Evolutionary conservation across 2,888 invertebrate species (phyloP).

Genomic region (Mycogona germanica): DNA sequence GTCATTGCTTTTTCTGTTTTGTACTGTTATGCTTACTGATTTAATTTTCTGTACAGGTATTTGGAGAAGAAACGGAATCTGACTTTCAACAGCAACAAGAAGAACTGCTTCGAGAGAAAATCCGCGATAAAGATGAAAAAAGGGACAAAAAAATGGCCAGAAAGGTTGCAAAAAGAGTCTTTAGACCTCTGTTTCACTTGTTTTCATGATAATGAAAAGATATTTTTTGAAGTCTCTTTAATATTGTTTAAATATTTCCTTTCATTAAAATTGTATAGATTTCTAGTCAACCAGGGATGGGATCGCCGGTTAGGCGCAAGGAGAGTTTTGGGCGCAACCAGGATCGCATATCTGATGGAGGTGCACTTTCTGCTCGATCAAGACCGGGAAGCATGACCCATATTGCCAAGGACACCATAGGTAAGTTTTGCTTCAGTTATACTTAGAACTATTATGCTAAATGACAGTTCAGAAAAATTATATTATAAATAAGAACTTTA

Average conservation of each 20-base stretch:
- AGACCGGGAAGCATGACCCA: constrained; percentile 21
- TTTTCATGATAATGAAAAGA: no score
- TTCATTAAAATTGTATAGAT: constrained; percentile 9
- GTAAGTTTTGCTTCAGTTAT: constrained; percentile 16
- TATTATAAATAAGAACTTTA: constrained; percentile 39
- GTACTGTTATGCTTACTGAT: background rate
- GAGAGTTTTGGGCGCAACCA: constrained; percentile 54
- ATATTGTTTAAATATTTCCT: constrained; percentile 1
- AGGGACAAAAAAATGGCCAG: constrained; percentile 36
- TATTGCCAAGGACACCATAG: constrained; percentile 18
- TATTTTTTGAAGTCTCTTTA: background rate
- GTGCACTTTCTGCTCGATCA: constrained; percentile 18
- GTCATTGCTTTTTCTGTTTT: background rate
- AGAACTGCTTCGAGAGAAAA: constrained; percentile 23
- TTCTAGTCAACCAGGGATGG: constrained; percentile 23
- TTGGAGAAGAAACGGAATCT: constrained; percentile 70
- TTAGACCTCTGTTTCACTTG: background rate
- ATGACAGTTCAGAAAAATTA: no score
- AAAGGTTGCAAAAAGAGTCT: constrained; percentile 28
- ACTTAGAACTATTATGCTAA: background rate
- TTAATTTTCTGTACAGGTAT: constrained; percentile 36
- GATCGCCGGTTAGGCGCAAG: constrained; percentile 63
- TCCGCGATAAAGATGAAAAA: constrained; percentile 28
- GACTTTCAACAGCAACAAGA: constrained; percentile 24
- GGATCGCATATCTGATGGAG: constrained; percentile 21